Base-by-base conservation (phyloP, 2,113 vertebrate genomes). In the Candoia aspera region DNA sequence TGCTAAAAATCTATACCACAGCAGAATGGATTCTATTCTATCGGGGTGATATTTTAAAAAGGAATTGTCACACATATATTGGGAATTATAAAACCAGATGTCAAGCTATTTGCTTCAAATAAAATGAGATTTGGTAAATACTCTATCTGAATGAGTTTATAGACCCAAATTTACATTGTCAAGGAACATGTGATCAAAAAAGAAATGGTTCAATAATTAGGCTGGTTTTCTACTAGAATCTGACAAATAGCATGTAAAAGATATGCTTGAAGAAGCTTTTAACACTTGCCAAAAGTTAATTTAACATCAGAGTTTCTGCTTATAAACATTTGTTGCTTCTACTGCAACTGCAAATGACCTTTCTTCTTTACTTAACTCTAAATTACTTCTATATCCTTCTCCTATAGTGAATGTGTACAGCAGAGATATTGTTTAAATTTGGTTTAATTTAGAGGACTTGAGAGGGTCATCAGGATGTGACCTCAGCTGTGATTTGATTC, bases 1-100 rank as follows among this genome's bases (percentile, higher is more conserved):
- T 91, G 24, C 93, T 94, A 96, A 95, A 92, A 59, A 93, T 10
- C 59, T 94, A 19, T 90, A 93, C 57, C 4, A 37, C 86, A 95
- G 92, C 62, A 17, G 84, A 54, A 1, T 93, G 9, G 19, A 23
- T 19, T 60, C 90, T 59, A 46, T 93, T 92, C 83, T 58, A 87
- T 68, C 0, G 0, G 46, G 23, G 1, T 19, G 17, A 33, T 55
- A 10, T 64, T 64, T 86, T 54, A 24, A n/a, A 55, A 68, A 62
- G 37, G 0, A 6, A 58, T 88, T 93, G 86, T 33, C 89, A 90
- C 59, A 84, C 19, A 33, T 64, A 1, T 55, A 64, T 1, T 90
- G 58, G 89, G 29, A 84, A 93, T 89, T 37, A 15, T 54, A 92
- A 53, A 23, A 87, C 37, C 0, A 88, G 33, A 58, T 88, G n/a